Evolutionary conservation across 2,888 invertebrate species (phyloP).

Genomic region (Rhagonycha lutea): DNA sequence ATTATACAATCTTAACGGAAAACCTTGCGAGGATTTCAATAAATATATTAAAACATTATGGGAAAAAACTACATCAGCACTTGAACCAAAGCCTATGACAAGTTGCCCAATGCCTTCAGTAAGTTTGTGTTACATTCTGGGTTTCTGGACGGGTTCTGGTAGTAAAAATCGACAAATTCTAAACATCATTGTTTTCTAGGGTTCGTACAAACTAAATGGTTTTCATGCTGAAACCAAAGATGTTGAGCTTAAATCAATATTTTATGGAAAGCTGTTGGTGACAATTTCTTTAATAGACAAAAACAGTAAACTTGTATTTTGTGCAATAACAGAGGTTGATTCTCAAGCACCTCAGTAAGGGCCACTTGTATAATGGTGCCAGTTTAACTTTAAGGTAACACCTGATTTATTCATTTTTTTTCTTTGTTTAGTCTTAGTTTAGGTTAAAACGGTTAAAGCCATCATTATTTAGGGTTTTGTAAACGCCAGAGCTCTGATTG

Average conservation of each 20-base stretch:
- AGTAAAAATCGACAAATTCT: too few relatives aligned
- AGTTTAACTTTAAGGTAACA: too few relatives aligned
- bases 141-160: too few relatives aligned
- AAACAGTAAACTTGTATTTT: background rate
- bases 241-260: background rate
- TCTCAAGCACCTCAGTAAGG: background rate
- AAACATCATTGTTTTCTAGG: background rate
- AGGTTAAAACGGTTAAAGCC: too few relatives aligned
- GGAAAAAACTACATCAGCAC: background rate
- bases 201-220: background rate
- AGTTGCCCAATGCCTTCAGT: background rate
- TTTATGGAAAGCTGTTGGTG: background rate
- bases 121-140: background rate
- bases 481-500: too few relatives aligned
- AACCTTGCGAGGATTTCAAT: background rate
- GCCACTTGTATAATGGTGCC: too few relatives aligned
- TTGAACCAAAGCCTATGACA: background rate
- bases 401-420: too few relatives aligned
- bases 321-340: background rate
- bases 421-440: too few relatives aligned
- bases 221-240: background rate
- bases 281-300: background rate
- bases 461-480: too few relatives aligned
- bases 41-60: background rate
- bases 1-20: background rate